These are phyloP conservation scores for Timema cristinae DNA, from an alignment of 2,888 invertebrate genomes.

Conservation along the genomic window DNA sequence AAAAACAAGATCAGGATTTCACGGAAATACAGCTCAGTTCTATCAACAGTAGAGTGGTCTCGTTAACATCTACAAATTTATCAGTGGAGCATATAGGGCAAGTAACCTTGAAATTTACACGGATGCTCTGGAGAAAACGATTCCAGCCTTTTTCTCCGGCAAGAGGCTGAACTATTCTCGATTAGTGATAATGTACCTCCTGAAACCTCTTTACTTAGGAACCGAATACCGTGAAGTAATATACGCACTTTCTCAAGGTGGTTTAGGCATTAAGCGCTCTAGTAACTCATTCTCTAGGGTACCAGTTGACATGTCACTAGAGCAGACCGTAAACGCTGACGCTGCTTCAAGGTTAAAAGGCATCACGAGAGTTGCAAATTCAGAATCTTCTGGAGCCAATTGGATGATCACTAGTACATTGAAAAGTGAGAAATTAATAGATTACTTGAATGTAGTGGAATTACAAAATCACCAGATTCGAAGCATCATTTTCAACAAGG, in stretches of 20 bases:
- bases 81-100: background rate
- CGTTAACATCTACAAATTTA: background rate
- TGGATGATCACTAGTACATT: background rate
- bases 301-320: background rate
- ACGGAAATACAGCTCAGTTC: slow-evolving; percentile 1
- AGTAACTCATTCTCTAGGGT: slow-evolving; percentile 2
- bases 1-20: slow-evolving; percentile 7
- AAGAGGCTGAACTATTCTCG: slow-evolving; percentile 1
- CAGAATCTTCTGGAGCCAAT: background rate
- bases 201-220: background rate
- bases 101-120: background rate
- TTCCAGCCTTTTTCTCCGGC: slow-evolving; percentile 7
- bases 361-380: background rate
- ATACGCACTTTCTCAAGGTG: background rate
- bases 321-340: background rate
- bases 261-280: background rate
- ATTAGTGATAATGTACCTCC: background rate
- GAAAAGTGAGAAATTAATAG: background rate
- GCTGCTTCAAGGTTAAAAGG: background rate
- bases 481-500: too few relatives aligned
- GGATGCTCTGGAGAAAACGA: slow-evolving; percentile 2
- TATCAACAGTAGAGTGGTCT: background rate
- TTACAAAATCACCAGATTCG: too few relatives aligned
- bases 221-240: background rate
- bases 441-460: too few relatives aligned